Base-by-base conservation (phyloP, 2,888 invertebrate species). In the Merodon equestris region DNA sequence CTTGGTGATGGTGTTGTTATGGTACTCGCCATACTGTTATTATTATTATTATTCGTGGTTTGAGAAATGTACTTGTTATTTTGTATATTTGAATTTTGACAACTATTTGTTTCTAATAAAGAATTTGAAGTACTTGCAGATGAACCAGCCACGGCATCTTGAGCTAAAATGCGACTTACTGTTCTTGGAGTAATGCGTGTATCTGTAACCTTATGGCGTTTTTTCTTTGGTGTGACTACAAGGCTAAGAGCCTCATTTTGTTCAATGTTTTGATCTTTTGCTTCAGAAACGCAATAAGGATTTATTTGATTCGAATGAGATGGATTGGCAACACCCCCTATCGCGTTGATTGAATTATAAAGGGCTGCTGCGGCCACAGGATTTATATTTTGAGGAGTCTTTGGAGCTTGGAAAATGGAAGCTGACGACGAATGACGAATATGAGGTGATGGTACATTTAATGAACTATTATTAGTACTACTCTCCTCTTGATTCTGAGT, bases 131-230 rank as follows among this genome's bases (percentile, higher is more conserved):
- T 58, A 70, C 42, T 54, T 0, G 83, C 66, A 44, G 92, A 92
- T 74, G 93, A 93, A 84, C 93, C 93, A 63, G 93, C 93, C 84
- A 93, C 92, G 51, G 94, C 94, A 84, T 96, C 96, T 87, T 94
- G 94, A 56, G 94, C 95, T 84, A 96, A 90, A 83, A 96, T 94
- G 82, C 96, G 91, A 88, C 95, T 96, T 50, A 96, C 96, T 54
- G 97, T 96, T 83, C 97, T 92, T 17, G 97, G 96, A 36, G 97
- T 96, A 83, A 97, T 95, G 84, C 97, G 91, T 63, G 97, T 96
- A 87, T 97, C 97, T 40, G 98, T 98, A 85, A 97, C 96, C 94
- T 98, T 98, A 87, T 98, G 97, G 66, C 98, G 92, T 90, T 97
- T 98, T 91, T 97, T 98, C 90, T 97, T 97, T 1, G 96, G 96